Percentiles rank a stretch among this genome's conserved stretches.
These are phyloP conservation scores for Drosophila repleta DNA, from an alignment of 1,140 invertebrate species.

Conservation along the genomic window DNA sequence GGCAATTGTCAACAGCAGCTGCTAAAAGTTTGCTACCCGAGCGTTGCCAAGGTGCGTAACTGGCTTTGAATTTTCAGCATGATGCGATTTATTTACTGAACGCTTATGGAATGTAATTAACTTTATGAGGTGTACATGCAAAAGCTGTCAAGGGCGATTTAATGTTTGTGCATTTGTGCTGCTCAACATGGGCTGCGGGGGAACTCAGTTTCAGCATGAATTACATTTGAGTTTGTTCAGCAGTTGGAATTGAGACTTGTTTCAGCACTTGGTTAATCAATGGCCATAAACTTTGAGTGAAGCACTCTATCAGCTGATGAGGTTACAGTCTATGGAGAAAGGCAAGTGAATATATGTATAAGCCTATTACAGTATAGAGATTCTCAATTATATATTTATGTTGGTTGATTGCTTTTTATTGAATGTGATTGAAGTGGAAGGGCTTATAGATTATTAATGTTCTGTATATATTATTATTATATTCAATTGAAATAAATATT, in stretches of 20 bases:
- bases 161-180: conserved; percentile 5
- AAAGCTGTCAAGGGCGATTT: conserved; percentile 29
- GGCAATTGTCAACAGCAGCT: conserved; percentile 66
- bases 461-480: too few species aligned
- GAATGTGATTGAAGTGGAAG: too few species aligned
- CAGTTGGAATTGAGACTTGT: neutral
- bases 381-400: too few species aligned
- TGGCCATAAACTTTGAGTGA: neutral
- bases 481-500: too few species aligned
- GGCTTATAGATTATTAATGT: too few species aligned
- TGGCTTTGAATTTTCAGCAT: conserved; percentile 27
- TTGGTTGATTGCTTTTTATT: too few species aligned
- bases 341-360: too few species aligned
- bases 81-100: conserved; percentile 48
- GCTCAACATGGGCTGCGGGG: neutral
- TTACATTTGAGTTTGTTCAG: neutral
- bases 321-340: too few species aligned
- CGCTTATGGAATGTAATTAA: conserved; percentile 63
- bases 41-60: conserved; percentile 41
- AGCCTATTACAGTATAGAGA: too few species aligned
- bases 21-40: conserved; percentile 39
- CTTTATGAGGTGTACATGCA: conserved; percentile 56
- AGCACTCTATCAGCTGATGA: neutral
- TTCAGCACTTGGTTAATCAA: neutral
- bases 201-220: neutral